Conservation (phyloP, 2,113 vertebrate genomes). For the Crotalus tigris region DNA sequence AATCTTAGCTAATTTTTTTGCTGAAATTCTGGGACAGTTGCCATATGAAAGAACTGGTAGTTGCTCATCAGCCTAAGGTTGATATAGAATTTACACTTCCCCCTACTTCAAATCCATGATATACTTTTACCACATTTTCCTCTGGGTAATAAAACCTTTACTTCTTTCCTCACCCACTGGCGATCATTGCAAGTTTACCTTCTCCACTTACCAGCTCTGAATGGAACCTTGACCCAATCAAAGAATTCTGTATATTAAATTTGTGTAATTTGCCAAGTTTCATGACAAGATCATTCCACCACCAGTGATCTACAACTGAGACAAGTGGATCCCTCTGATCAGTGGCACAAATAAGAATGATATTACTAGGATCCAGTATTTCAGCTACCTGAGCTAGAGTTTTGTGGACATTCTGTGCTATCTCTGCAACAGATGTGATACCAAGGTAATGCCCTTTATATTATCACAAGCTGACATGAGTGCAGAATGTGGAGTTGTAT, state of each 20-base stretch:
- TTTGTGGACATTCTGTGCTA: no score
- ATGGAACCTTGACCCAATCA: background rate
- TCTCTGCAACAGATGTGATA: no score
- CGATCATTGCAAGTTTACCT: background rate
- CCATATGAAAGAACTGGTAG: background rate
- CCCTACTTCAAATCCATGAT: background rate
- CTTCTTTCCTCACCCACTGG: background rate
- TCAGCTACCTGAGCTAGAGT: no score
- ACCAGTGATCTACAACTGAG: no score
- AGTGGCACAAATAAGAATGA: no score
- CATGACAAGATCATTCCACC: background rate
- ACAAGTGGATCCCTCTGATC: no score
- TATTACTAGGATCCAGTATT: no score
- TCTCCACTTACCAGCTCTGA: background rate
- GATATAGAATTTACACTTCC: background rate
- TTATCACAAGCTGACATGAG: no score
- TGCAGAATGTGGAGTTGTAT: no score
- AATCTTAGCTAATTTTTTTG: background rate
- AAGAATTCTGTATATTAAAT: background rate
- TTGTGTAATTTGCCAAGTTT: background rate
- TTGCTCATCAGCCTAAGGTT: background rate
- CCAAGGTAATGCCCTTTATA: no score
- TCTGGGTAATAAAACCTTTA: background rate
- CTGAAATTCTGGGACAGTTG: background rate
- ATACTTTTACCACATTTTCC: background rate